Percentiles rank a stretch among this genome's conserved stretches.
Conservation (phyloP, 2,797 vertebrate species). For the Coendou prehensilis region DNA sequence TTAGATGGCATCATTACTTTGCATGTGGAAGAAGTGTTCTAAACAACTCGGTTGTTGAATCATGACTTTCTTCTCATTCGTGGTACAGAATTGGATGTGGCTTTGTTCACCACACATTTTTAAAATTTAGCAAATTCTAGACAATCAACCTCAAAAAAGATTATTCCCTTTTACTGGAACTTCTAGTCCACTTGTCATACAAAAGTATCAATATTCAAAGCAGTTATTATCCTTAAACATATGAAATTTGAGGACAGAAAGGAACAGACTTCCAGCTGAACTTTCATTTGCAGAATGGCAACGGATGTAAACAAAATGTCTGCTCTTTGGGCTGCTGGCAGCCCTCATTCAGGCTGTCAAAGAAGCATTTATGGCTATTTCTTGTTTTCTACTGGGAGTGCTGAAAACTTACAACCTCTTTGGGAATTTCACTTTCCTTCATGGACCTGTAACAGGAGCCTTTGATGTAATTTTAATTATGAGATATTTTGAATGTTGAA, state of each 20-base stretch:
- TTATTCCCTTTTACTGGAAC: neutral
- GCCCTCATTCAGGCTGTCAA: slow-evolving; percentile 82
- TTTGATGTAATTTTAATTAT: slow-evolving; percentile 87
- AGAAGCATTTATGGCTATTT: slow-evolving; percentile 87
- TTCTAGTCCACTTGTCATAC: neutral
- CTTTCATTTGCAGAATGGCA: slow-evolving; percentile 75
- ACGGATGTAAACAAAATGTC: slow-evolving; percentile 81
- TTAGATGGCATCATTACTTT: neutral
- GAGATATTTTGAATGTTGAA: slow-evolving; percentile 80
- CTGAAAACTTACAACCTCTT: slow-evolving; percentile 90
- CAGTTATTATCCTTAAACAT: neutral
- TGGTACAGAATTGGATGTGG: neutral
- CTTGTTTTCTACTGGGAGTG: slow-evolving; percentile 81
- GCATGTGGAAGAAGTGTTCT: neutral
- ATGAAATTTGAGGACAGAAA: slow-evolving; percentile 78
- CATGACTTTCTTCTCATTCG: fast-evolving
- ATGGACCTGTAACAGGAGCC: slow-evolving; percentile 1
- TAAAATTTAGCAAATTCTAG: slow-evolving; percentile 35
- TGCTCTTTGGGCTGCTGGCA: slow-evolving; percentile 65
- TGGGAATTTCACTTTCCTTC: slow-evolving; percentile 87
- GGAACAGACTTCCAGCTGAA: slow-evolving; percentile 71
- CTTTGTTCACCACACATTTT: slow-evolving; percentile 47
- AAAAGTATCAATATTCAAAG: slow-evolving; percentile 58
- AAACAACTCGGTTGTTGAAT: neutral
- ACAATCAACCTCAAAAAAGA: neutral